Evolutionary conservation across 2,888 invertebrate species (phyloP).

Genomic region (Adineta ricciae): DNA sequence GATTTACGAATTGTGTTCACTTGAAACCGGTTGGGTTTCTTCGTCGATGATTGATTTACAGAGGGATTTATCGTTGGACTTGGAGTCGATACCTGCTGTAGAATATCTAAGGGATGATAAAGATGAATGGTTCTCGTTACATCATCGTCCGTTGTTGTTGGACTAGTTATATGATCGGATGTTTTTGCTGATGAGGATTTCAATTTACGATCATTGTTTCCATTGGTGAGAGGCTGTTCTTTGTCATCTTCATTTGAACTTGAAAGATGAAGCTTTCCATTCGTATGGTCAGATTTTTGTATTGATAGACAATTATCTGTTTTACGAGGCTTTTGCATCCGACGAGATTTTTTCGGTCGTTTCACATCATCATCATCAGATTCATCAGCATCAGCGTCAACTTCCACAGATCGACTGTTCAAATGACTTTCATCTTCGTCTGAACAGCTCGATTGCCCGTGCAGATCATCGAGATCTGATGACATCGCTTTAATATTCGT

Average conservation of each 20-base stretch:
- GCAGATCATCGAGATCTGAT: background rate
- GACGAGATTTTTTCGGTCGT: background rate
- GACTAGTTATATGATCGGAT: background rate
- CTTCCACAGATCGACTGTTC: background rate
- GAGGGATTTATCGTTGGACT: background rate
- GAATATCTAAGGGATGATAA: conserved; percentile 6
- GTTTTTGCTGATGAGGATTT: background rate
- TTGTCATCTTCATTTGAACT: background rate
- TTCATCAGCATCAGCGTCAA: background rate
- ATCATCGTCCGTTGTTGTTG: background rate
- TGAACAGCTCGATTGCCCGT: background rate
- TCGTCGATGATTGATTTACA: background rate
- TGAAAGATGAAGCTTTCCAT: background rate
- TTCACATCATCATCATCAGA: background rate
- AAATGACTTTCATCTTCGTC: background rate
- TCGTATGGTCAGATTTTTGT: background rate
- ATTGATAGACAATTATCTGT: background rate
- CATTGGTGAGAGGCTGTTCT: background rate
- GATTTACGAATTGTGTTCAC: background rate
- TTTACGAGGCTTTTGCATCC: background rate
- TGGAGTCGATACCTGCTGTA: background rate
- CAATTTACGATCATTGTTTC: background rate
- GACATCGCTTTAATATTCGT: background rate
- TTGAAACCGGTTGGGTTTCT: background rate
- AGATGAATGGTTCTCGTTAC: background rate